Conservation (phyloP, 2,797 vertebrate genomes). For the Acanthurus leucopareius region DNA sequence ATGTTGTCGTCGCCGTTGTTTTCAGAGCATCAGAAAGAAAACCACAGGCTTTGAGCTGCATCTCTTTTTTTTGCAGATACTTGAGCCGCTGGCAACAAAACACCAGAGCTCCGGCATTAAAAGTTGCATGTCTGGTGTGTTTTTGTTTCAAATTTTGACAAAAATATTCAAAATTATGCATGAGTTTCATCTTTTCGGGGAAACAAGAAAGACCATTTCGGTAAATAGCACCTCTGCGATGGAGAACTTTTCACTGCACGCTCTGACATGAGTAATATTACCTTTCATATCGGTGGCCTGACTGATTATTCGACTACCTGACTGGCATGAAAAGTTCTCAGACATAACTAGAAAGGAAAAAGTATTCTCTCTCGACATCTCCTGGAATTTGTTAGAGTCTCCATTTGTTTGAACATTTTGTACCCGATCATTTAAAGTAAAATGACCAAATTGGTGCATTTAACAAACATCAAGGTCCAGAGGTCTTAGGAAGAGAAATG, state of each 20-base stretch:
- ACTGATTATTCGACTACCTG: constrained; percentile 34
- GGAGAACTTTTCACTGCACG: constrained; percentile 1
- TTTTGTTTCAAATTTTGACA: constrained; percentile 30
- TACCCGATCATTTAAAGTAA: not conserved
- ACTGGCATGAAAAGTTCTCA: constrained; percentile 12
- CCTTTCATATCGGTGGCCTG: constrained; percentile 15
- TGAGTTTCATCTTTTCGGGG: constrained; percentile 38
- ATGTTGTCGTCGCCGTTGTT: not conserved
- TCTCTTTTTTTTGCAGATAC: not conserved
- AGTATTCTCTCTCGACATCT: not conserved
- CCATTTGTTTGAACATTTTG: not conserved
- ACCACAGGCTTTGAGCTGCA: not conserved
- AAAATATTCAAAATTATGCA: constrained; percentile 67
- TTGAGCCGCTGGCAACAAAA: not conserved
- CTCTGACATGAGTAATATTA: constrained; percentile 18
- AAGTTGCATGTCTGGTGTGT: not conserved
- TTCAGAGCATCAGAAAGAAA: not conserved
- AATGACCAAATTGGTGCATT: not conserved
- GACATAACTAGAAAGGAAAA: not conserved
- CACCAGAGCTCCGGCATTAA: not conserved
- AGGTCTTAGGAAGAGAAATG: too few species aligned
- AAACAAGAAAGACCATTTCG: not conserved
- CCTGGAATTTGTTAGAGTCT: not conserved
- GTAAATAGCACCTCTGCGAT: constrained; percentile 28
- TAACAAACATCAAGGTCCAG: not conserved